phyloP scores from a whole-genome alignment of 2,113 vertebrate genomes.

The Spea multiplicata region DNA sequence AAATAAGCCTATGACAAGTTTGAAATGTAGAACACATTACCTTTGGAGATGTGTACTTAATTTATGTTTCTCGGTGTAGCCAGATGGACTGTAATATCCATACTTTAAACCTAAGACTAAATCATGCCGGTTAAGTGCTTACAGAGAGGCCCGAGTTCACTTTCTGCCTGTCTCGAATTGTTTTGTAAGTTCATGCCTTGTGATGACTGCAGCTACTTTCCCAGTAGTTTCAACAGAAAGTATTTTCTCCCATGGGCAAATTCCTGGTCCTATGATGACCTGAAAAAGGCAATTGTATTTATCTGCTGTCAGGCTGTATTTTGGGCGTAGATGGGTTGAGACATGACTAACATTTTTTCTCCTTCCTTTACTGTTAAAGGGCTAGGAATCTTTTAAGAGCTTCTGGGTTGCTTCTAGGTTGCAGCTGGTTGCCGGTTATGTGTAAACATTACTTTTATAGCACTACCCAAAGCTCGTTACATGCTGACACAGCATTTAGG shows the following conservation, averaged over 20 bases:
- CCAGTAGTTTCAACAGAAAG: conserved; percentile 37
- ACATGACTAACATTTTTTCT: not conserved
- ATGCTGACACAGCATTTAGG: no score
- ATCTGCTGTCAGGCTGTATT: conserved; percentile 27
- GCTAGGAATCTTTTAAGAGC: not conserved
- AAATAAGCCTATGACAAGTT: not conserved
- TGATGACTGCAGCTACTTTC: conserved; percentile 20
- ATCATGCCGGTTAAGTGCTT: not conserved
- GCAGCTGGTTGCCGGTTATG: no score
- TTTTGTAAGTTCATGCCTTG: conserved; percentile 10
- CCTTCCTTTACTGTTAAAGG: not conserved
- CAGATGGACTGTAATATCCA: not conserved
- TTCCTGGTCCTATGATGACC: conserved; percentile 34
- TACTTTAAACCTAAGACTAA: not conserved
- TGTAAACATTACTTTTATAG: no score
- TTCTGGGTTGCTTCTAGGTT: no score
- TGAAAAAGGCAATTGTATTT: conserved; percentile 36
- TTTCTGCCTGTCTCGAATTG: not conserved
- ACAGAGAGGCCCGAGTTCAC: not conserved
- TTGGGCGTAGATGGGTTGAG: conserved; percentile 24
- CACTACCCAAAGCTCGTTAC: no score
- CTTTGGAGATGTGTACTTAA: not conserved
- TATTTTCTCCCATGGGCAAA: conserved; percentile 44
- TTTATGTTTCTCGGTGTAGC: not conserved
- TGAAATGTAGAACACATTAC: not conserved